Percentiles rank a stretch among this genome's conserved stretches.
These are phyloP conservation scores for Bacillus rossius DNA, from an alignment of 1,140 invertebrate species.

Conservation along the genomic window DNA sequence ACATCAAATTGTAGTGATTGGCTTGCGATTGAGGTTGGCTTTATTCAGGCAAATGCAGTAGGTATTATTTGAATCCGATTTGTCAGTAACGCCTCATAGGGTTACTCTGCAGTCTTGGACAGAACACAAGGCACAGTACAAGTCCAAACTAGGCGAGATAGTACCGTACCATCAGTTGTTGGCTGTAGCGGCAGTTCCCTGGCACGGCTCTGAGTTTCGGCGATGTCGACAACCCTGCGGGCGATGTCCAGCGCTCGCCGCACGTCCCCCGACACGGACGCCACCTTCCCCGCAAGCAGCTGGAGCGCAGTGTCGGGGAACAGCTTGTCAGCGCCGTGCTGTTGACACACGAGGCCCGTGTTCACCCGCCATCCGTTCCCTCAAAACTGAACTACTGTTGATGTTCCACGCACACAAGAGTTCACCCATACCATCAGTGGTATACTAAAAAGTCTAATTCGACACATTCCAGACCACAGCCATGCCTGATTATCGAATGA, in stretches of 20 bases:
- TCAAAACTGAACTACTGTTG: too few relatives aligned
- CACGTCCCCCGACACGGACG: slow-evolving; percentile 89
- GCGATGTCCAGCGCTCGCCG: slow-evolving; percentile 89
- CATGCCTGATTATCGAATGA: too few relatives aligned
- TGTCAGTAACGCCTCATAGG: too few relatives aligned
- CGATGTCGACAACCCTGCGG: slow-evolving; percentile 75
- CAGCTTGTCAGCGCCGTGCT: slow-evolving; percentile 42
- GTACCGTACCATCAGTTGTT: slow-evolving; percentile 31
- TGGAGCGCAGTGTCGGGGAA: slow-evolving; percentile 79
- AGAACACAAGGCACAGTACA: too few relatives aligned
- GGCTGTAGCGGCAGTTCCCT: slow-evolving; percentile 19
- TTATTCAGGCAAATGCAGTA: background rate
- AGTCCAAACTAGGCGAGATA: too few relatives aligned
- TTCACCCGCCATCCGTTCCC: too few relatives aligned
- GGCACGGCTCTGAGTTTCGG: background rate
- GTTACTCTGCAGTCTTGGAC: too few relatives aligned
- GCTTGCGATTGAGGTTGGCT: too few relatives aligned
- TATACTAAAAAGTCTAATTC: background rate
- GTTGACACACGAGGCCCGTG: too few relatives aligned
- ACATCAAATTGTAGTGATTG: too few relatives aligned
- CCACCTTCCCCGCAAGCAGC: slow-evolving; percentile 91
- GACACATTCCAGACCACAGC: too few relatives aligned
- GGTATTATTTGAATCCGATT: too few relatives aligned
- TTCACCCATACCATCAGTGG: background rate
- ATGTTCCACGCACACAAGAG: background rate